Percentiles rank a stretch among this genome's conserved stretches.
These are phyloP conservation scores for Plutomurus gul DNA, from an alignment of 1,140 invertebrate genomes.

Conservation along the genomic window DNA sequence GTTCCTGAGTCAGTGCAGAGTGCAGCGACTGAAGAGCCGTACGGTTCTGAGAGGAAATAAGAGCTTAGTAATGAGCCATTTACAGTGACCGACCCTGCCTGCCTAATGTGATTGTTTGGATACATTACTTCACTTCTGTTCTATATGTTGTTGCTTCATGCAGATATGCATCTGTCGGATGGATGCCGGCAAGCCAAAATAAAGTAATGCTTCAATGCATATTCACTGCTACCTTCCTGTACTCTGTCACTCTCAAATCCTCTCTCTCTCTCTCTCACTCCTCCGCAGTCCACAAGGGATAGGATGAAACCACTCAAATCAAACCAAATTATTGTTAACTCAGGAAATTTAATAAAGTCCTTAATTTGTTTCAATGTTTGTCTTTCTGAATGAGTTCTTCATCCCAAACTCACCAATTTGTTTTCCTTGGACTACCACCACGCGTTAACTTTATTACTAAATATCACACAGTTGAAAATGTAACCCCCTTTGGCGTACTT, in stretches of 20 bases:
- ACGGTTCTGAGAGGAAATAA: constrained; percentile 3
- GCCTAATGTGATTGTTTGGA: not conserved
- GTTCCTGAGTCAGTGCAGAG: no score
- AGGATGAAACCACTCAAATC: constrained; percentile 10
- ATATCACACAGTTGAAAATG: no score
- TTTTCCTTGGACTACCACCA: not conserved
- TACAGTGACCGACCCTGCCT: constrained; percentile 5
- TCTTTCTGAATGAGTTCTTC: constrained; percentile 31
- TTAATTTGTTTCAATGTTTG: constrained; percentile 34
- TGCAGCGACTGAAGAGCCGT: not conserved
- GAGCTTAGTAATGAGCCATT: not conserved
- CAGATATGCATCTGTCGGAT: not conserved
- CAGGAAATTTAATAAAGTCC: constrained; percentile 42
- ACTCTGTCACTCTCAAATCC: not conserved
- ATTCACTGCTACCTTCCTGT: constrained; percentile 9
- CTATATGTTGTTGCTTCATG: not conserved
- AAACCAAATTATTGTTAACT: no score
- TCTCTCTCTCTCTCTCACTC: not conserved
- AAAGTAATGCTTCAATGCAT: no score
- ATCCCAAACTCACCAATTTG: not conserved
- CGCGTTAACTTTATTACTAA: constrained; percentile 24
- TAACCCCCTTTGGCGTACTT: not conserved
- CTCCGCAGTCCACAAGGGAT: not conserved
- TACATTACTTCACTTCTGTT: no score
- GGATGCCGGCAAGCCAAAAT: no score